Conservation (phyloP, 2,888 invertebrate species). For the Amphipoea lucens region DNA sequence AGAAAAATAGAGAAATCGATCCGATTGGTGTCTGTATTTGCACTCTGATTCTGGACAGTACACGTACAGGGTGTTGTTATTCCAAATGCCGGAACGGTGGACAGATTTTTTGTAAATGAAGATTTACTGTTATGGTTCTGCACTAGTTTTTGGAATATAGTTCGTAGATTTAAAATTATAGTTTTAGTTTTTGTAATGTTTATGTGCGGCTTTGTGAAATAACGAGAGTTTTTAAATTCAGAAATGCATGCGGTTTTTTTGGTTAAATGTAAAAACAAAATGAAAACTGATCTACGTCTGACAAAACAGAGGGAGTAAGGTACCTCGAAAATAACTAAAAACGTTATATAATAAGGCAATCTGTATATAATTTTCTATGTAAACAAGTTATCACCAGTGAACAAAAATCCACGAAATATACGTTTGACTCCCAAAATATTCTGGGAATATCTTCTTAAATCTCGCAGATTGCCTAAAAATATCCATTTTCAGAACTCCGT, state of each 20-base stretch:
- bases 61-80: neutral
- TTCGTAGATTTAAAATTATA: constrained; percentile 14
- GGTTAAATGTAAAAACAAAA: neutral
- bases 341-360: neutral
- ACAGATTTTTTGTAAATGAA: constrained; percentile 30
- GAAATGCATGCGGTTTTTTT: neutral
- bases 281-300: neutral
- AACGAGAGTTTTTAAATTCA: neutral
- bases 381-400: too few species aligned
- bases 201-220: neutral
- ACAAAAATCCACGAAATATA: too few species aligned
- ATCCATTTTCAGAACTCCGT: neutral
- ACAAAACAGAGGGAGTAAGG: neutral
- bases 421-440: neutral
- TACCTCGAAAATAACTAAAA: neutral
- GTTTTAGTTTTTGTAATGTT: constrained; percentile 3
- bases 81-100: neutral
- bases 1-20: constrained; percentile 36
- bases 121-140: constrained; percentile 30
- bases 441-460: neutral
- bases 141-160: neutral
- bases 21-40: constrained; percentile 31
- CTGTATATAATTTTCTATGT: neutral
- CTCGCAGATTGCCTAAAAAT: neutral
- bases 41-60: constrained; percentile 9